Base-by-base conservation (phyloP, 2,888 invertebrate species). In the Helleia helle region DNA sequence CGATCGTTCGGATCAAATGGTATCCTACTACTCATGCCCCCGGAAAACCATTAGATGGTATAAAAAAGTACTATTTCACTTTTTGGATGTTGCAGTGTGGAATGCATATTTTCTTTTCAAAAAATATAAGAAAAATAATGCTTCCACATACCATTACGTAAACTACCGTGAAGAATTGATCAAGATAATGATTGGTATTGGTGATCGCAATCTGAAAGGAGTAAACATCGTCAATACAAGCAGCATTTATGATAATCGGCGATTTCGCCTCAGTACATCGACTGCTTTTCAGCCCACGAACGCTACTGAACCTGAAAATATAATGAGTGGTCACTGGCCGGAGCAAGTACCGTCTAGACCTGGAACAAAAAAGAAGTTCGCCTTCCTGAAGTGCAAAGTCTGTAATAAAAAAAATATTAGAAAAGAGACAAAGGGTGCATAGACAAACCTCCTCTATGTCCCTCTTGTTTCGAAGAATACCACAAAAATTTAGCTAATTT, bases 351-450 rank as follows among this genome's bases (percentile, higher is more conserved):
- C 9, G 42, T 28, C 45, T 37, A 25, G 27, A 26, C 39, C 37
- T 12, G 36, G 18, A 9, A 31, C 27, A 30, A 40, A 28, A 17
- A 42, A 47, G 40, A 46, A 47, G 25, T 39, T 30, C 39, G 42
- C 40, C 13, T 51, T 49, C 17, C 37, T 50, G n/a, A 48, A 46
- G 31, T 51, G 49, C 38, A 40, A 40, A 38, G 48, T 52, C 22
- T 51, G 54, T 44, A 31, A 43, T 6, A 46, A 51, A 41, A 42
- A 49, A 9, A 41, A 41, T 29, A 48, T 25, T 40, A 37, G 48
- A 11, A 38, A 22, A 38, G 49, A 47, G 42, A 51, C 47, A 14
- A 46, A 43, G 49, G 49, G 31, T 51, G 50, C 28, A 40, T 40
- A 25, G 11, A 48, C 12, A 43, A 42, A 42, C 48, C 50, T 17